Percentiles rank a stretch among this genome's conserved stretches.
phyloP scores from a whole-genome alignment of 2,888 invertebrate genomes.

The Imbricaverruca yamaguchii region DNA sequence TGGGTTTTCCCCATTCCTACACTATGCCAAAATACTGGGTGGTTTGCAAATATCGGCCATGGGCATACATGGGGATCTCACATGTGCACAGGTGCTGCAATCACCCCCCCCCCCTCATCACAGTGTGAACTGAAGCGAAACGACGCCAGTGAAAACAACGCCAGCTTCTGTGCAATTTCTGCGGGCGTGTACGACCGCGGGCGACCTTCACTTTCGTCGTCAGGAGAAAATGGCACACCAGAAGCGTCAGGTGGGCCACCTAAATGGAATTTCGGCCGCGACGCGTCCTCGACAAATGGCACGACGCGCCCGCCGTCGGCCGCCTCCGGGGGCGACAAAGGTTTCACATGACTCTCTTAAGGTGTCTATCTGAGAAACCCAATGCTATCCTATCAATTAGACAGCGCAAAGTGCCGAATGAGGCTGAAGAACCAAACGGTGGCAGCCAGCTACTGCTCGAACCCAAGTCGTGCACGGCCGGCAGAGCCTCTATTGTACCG shows the following conservation, averaged over 20 bases:
- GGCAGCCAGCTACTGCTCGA: too few species aligned
- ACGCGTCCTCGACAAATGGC: not conserved
- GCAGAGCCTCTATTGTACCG: too few species aligned
- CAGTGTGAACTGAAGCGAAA: not conserved
- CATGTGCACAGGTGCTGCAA: too few species aligned
- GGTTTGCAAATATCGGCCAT: too few species aligned
- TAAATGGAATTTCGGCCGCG: not conserved
- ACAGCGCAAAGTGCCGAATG: not conserved
- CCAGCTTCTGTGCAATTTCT: not conserved
- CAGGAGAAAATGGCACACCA: not conserved
- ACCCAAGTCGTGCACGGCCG: too few species aligned
- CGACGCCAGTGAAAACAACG: not conserved
- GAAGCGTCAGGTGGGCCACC: not conserved
- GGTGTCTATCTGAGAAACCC: not conserved
- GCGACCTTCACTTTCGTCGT: not conserved
- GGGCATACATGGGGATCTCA: too few species aligned
- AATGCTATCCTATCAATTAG: not conserved
- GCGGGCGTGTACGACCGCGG: not conserved
- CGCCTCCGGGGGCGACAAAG: not conserved
- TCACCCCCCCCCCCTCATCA: not conserved
- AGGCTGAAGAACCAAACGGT: too few species aligned
- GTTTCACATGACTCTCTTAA: not conserved
- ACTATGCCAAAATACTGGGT: too few species aligned
- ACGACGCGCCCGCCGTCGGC: not conserved
- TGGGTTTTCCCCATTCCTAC: too few species aligned